Conservation (phyloP, 2,888 invertebrate genomes). For the Torymus aiolomorphi region DNA sequence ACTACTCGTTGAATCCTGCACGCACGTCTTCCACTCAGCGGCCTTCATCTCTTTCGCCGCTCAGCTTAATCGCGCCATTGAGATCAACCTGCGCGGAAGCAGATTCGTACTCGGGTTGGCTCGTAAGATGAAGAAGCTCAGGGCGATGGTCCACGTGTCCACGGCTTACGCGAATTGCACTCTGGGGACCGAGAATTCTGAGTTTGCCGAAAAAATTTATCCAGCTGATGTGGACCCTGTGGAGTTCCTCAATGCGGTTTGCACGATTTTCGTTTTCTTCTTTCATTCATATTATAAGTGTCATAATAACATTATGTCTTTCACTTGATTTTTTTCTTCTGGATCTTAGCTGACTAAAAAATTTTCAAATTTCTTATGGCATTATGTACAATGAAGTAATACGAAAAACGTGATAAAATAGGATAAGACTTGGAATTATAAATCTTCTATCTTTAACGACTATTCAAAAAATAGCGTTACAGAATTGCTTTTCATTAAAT, state of each 20-base stretch:
- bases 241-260: conserved; percentile 67
- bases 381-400: no score
- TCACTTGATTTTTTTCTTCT: no score
- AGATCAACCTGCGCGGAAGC: conserved; percentile 80
- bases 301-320: background rate
- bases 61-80: conserved; percentile 77
- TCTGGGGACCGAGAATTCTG: conserved; percentile 63
- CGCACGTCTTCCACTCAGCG: conserved; percentile 79
- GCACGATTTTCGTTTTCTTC: background rate
- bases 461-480: no score
- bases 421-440: no score
- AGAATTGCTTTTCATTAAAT: no score
- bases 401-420: no score
- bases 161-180: conserved; percentile 82
- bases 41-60: conserved; percentile 81
- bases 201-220: conserved; percentile 77
- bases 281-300: background rate
- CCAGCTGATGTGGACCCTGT: conserved; percentile 72
- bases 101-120: conserved; percentile 76
- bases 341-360: no score
- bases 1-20: conserved; percentile 67
- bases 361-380: no score
- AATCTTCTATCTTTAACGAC: no score
- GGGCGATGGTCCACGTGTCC: conserved; percentile 79
- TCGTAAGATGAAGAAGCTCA: conserved; percentile 59